Base-by-base conservation (phyloP, 2,113 vertebrate species). In the Hyperoodon ampullatus region DNA sequence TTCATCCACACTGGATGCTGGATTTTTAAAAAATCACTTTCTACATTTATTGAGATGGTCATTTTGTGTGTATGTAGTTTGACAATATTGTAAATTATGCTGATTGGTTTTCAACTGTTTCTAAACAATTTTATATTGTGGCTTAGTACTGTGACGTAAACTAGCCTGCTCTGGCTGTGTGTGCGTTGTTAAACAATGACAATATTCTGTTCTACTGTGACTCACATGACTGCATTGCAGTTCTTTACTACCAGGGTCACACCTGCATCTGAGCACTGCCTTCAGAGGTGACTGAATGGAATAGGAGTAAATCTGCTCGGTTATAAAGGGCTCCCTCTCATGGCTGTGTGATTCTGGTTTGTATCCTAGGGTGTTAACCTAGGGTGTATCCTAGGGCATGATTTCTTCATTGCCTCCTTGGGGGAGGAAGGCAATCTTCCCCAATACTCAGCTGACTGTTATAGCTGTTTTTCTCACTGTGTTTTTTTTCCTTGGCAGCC, bases 391-490 rank as follows among this genome's bases (percentile, higher is more conserved):
- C n/a, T n/a, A n/a, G n/a, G 35, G 33, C 8, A 50, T 16, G 50
- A 19, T 39, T 61, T 60, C 58, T 70, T 18, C 35, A 13, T 16
- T 30, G 50, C 1, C 18, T 60, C 5, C 12, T 39, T 10, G 1
- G 28, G 13, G 14, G 66, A 82, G 55, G 12, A 61, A n/a, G 4
- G 70, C 9, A 15, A 35, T 21, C 15, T n/a, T 53, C 11, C 28
- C 30, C 19, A 19, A 15, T 42, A 19, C 12, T 23, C 6, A 24
- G 35, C 1, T 33, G 42, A 19, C 61, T 72, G 8, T 2, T 39
- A 23, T 5, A 8, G 28, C 5, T 33, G 8, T 23, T n/a, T 4
- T 60, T 24, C 2, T 8, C 6, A 0, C 3, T 24, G 53, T 16
- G 15, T 6, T 7, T 26, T 33, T 33, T 5, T 8, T n/a, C 7